Percentiles rank a stretch among this genome's conserved stretches.
phyloP scores from a whole-genome alignment of 2,113 vertebrate genomes.

The Elachura formosa region DNA sequence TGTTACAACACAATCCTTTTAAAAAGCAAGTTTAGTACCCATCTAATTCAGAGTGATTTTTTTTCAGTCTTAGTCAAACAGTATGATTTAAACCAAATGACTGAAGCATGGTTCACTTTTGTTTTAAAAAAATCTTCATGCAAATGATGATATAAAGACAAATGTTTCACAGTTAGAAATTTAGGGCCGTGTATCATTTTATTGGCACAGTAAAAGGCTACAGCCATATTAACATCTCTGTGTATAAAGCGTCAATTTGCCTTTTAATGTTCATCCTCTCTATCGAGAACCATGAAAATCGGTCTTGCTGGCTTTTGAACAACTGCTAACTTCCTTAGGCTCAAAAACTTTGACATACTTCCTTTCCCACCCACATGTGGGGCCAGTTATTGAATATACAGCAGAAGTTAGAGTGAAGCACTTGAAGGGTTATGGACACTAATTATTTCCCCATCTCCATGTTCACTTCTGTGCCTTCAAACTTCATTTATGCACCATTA shows the following conservation, averaged over 20 bases:
- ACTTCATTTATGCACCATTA: neutral
- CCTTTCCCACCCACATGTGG: neutral
- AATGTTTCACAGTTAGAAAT: neutral
- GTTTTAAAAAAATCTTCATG: neutral
- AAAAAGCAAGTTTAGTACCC: neutral
- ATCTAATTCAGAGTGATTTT: neutral
- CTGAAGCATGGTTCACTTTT: neutral
- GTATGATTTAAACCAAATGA: neutral
- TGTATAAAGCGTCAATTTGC: neutral
- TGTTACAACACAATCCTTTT: neutral
- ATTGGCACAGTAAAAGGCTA: constrained; percentile 9
- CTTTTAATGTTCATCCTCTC: neutral
- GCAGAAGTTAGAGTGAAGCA: neutral
- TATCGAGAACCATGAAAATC: neutral
- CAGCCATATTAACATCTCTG: neutral
- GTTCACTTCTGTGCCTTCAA: neutral
- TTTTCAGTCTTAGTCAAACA: neutral
- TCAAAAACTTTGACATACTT: neutral
- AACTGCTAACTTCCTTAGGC: neutral
- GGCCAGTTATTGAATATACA: neutral
- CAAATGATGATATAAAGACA: neutral
- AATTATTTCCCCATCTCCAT: neutral
- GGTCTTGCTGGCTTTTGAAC: neutral
- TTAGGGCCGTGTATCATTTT: neutral
- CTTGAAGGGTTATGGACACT: neutral